phyloP scores from a whole-genome alignment of 53 echinoderm and acorn worm species.

The Echinarachnius parma region DNA sequence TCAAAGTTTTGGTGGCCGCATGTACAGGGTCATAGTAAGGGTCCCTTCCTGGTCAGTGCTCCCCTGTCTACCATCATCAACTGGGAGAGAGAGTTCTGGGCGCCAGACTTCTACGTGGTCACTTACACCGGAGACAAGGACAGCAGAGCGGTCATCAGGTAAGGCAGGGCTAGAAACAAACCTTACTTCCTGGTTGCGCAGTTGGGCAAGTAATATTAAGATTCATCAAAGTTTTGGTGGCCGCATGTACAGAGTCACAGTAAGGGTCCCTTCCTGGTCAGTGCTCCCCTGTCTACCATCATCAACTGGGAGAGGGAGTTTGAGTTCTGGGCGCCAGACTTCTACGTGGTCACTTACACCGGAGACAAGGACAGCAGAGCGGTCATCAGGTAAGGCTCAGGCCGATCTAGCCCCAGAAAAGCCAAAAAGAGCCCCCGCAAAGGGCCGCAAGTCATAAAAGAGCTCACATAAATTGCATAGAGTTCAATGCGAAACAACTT shows the following conservation, averaged over 20 bases:
- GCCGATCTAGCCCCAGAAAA: no score
- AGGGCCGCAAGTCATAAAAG: no score
- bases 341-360: slow-evolving; percentile 96
- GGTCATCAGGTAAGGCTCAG: slow-evolving; percentile 87
- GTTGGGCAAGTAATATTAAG: no score
- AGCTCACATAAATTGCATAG: no score
- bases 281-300: slow-evolving; percentile 98
- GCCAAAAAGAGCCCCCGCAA: no score
- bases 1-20: no score
- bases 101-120: slow-evolving; percentile 98
- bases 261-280: slow-evolving; percentile 93
- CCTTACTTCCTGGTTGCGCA: no score
- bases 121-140: slow-evolving; percentile 99
- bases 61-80: slow-evolving; percentile 99
- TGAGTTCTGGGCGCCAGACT: slow-evolving; percentile 99
- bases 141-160: slow-evolving; percentile 97
- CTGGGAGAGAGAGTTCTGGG: slow-evolving; percentile 99
- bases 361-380: slow-evolving; percentile 99
- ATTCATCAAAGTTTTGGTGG: no score
- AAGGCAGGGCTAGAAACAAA: no score
- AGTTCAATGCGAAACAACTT: no score
- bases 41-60: slow-evolving; percentile 96
- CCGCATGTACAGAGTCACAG: slow-evolving; percentile 80
- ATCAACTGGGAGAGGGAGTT: slow-evolving; percentile 99
- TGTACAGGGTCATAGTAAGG: slow-evolving; percentile 83